phyloP scores from a whole-genome alignment of 2,888 invertebrate species.

The Blastobasis adustella region DNA sequence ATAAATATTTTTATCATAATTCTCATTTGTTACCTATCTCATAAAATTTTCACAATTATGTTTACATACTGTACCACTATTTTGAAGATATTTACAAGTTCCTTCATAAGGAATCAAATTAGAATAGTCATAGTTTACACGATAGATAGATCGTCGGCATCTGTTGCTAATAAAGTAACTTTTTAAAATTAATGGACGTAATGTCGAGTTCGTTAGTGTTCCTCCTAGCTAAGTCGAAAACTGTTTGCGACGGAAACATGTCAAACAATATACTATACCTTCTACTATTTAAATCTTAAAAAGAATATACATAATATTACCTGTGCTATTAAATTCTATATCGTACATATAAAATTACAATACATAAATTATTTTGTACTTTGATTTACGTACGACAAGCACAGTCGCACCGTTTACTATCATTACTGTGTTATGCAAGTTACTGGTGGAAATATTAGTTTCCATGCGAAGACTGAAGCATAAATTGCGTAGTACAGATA shows the following conservation, averaged over 20 bases:
- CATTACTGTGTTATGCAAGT: slow-evolving; percentile 42
- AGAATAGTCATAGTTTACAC: slow-evolving; percentile 46
- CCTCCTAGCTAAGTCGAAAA: slow-evolving; percentile 67
- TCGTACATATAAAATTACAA: slow-evolving; percentile 70
- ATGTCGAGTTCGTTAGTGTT: slow-evolving; percentile 73
- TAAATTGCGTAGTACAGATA: no score
- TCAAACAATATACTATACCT: slow-evolving; percentile 58
- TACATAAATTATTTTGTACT: slow-evolving; percentile 75
- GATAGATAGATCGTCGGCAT: slow-evolving; percentile 62
- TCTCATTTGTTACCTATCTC: slow-evolving; percentile 51
- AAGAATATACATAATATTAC: slow-evolving; percentile 60
- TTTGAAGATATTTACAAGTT: slow-evolving; percentile 62
- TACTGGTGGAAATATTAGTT: slow-evolving; percentile 24
- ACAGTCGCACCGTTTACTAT: slow-evolving; percentile 57
- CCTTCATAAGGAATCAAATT: slow-evolving; percentile 64
- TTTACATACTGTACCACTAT: slow-evolving; percentile 55
- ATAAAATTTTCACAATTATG: slow-evolving; percentile 52
- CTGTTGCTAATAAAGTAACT: slow-evolving; percentile 68
- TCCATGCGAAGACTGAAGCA: neutral
- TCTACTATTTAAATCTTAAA: slow-evolving; percentile 58
- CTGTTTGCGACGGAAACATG: slow-evolving; percentile 71
- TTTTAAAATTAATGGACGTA: slow-evolving; percentile 74
- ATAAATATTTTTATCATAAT: slow-evolving; percentile 55
- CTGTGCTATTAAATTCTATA: slow-evolving; percentile 64
- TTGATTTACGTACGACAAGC: slow-evolving; percentile 62